These are phyloP conservation scores for Ctenoplectra terminalis DNA, from an alignment of 1,140 invertebrate species.

Conservation along the genomic window DNA sequence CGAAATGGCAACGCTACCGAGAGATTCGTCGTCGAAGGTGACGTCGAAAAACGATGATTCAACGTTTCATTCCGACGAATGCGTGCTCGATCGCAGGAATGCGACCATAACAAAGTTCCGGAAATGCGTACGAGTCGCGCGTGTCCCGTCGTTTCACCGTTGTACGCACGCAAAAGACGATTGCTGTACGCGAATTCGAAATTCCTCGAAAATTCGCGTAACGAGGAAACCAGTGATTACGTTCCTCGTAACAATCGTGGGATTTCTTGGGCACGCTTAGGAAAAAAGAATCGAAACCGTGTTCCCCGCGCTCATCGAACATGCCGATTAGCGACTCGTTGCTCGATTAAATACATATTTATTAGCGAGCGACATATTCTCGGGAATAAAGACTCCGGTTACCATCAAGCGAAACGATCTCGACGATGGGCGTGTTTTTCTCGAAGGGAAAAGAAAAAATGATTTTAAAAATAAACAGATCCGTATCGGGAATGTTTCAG, in stretches of 20 bases:
- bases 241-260: slow-evolving; percentile 16
- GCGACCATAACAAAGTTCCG: slow-evolving; percentile 40
- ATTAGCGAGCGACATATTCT: neutral
- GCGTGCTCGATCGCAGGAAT: slow-evolving; percentile 41
- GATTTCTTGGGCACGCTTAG: neutral
- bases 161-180: too few relatives aligned
- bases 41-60: slow-evolving; percentile 33
- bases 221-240: slow-evolving; percentile 21
- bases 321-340: slow-evolving; percentile 2
- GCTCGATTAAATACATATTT: slow-evolving; percentile 4
- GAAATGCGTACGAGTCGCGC: slow-evolving; percentile 45
- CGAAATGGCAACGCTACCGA: too few relatives aligned
- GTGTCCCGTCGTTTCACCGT: slow-evolving; percentile 18
- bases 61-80: slow-evolving; percentile 2
- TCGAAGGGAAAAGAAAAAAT: neutral
- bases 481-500: neutral
- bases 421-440: too few relatives aligned
- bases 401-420: neutral
- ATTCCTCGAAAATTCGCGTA: too few relatives aligned
- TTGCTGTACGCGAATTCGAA: too few relatives aligned
- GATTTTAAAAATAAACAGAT: neutral
- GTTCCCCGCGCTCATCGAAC: neutral
- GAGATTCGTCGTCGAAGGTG: neutral
- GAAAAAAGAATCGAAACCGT: slow-evolving; percentile 8
- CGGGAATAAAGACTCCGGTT: neutral